A percentile compares a stretch with the other conserved stretches of the same genome.
These are phyloP conservation scores for Mormyrops boulengeri DNA, from an alignment of 2,797 vertebrate species.

Conservation along the genomic window DNA sequence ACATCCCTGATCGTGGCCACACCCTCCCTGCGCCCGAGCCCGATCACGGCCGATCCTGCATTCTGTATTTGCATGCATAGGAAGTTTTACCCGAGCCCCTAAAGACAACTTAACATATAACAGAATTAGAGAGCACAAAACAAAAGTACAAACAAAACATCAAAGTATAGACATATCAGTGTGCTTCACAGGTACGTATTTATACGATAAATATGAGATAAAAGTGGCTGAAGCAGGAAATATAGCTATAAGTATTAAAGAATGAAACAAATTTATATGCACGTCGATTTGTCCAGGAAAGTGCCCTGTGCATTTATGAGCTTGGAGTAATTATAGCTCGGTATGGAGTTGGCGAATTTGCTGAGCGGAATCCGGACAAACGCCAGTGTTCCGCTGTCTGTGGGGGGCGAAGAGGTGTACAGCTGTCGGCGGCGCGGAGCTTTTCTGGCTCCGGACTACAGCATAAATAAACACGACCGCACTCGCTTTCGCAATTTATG, in stretches of 20 bases:
- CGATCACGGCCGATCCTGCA: constrained; percentile 52
- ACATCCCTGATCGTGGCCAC: constrained; percentile 36
- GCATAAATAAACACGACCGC: constrained; percentile 56
- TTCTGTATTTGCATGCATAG: background rate
- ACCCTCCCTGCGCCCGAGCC: constrained; percentile 40
- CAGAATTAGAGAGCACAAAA: background rate
- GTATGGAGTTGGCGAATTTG: background rate
- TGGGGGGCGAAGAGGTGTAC: constrained; percentile 50
- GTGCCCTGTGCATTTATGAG: background rate
- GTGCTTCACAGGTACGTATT: too few relatives aligned
- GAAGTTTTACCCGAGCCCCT: background rate
- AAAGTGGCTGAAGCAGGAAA: too few relatives aligned
- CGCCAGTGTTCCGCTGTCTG: constrained; percentile 37
- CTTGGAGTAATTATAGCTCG: background rate
- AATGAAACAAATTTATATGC: background rate
- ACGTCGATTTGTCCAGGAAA: background rate
- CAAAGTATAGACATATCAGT: background rate
- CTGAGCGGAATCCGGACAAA: background rate
- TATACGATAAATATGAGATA: too few relatives aligned
- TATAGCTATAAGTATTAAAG: too few relatives aligned
- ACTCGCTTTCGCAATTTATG: constrained; percentile 60
- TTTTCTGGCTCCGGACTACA: constrained; percentile 38
- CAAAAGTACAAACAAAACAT: background rate
- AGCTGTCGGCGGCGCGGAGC: constrained; percentile 44
- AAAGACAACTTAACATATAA: background rate